Conservation (phyloP, 1,140 invertebrate species). For the Drosophila prosaltans region DNA sequence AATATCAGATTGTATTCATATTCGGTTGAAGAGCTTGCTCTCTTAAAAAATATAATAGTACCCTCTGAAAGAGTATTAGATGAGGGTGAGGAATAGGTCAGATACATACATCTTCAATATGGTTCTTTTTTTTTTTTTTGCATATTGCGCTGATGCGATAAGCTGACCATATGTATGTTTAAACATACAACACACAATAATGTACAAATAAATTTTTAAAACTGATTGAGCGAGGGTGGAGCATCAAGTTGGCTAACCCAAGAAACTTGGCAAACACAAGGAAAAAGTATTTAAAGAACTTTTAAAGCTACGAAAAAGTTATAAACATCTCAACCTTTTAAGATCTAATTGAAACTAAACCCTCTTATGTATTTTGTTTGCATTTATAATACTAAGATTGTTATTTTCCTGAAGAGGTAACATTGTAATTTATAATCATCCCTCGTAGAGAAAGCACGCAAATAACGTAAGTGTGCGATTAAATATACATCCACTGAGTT, state of each 20-base stretch:
- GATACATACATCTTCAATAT: slow-evolving; percentile 20
- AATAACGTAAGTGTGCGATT: slow-evolving; percentile 59
- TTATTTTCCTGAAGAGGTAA: too few relatives aligned
- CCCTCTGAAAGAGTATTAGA: background rate
- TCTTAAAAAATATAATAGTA: background rate
- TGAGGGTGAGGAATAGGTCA: slow-evolving; percentile 40
- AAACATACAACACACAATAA: slow-evolving; percentile 48
- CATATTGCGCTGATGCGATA: slow-evolving; percentile 63
- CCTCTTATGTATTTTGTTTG: too few relatives aligned
- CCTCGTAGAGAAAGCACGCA: slow-evolving; percentile 62
- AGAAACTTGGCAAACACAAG: too few relatives aligned
- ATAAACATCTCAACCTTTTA: too few relatives aligned
- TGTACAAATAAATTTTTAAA: slow-evolving; percentile 39
- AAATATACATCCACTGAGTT: slow-evolving; percentile 22
- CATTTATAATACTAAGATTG: too few relatives aligned
- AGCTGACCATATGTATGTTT: slow-evolving; percentile 38
- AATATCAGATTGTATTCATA: too few relatives aligned
- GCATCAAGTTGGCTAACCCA: background rate
- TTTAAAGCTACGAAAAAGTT: too few relatives aligned
- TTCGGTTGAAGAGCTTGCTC: too few relatives aligned
- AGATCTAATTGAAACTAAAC: too few relatives aligned
- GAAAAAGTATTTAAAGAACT: too few relatives aligned
- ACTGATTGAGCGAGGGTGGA: slow-evolving; percentile 35
- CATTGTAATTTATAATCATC: background rate
- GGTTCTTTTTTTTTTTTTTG: slow-evolving; percentile 49